Evolutionary conservation across 2,113 vertebrate species (phyloP), one percentile per base, ranked within the genome.

Genomic region (Dicerorhinus sumatrensis): DNA sequence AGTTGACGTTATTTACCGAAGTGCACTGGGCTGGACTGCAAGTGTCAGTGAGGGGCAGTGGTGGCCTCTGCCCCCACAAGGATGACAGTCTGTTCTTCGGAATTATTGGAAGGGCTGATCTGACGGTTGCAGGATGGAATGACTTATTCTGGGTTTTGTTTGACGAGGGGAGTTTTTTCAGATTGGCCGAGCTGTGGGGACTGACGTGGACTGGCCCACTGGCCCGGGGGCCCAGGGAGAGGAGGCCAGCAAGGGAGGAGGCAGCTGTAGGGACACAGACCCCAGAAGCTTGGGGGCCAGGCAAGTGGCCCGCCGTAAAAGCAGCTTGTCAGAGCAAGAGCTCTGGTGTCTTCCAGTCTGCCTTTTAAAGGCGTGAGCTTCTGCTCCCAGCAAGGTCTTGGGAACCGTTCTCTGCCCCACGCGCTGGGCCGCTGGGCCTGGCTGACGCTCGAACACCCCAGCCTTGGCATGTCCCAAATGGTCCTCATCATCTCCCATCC

Each of bases 31-130:
- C 81, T 73, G 58, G 46, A 16, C 46, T n/a, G 42, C n/a, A 5
- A 0, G 18, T 13, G 31, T 14, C 12, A 10, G 42, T 8, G 0
- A 20, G 56, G 63, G 31, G 56, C 6, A 1, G 14, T 1, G 33
- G 69, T 33, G 33, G 77, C 48, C 88, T 67, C 36, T 56, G 60
- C 2, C 33, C 73, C 39, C 18, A 0, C 1, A 3, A 48, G 5
- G 0, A 29, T 13, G 39, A 13, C 6, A 0, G 42, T 65, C 51
- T 58, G 5, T 10, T 39, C 33, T 39, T 72, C 23, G 3, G 67
- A 69, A 20, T 21, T n/a, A 1, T 2, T 2, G 5, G 54, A 31
- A 33, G 33, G 84, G n/a, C 63, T 18, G 1, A 21, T 21, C 72
- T 8, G 82, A 21, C 33, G 12, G 25, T 16, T 29, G 21, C 76